Evolutionary conservation across 1,140 invertebrate genomes (phyloP).

Genomic region (Rhynchophorus ferrugineus): DNA sequence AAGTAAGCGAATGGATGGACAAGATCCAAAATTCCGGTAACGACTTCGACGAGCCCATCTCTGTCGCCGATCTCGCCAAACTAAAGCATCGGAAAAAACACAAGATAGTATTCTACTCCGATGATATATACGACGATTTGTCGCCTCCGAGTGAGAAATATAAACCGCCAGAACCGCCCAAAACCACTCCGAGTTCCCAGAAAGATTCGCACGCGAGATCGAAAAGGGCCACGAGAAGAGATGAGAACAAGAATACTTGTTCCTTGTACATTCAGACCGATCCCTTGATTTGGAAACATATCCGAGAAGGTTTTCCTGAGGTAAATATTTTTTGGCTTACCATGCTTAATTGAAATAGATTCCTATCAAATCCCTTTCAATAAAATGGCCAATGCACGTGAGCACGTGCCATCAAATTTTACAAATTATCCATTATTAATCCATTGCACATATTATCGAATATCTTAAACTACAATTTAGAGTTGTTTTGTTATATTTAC

Average conservation of each 20-base stretch:
- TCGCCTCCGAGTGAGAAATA: no score
- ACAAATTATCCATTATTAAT: no score
- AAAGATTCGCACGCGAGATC: constrained; percentile 53
- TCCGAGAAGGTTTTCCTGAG: constrained; percentile 62
- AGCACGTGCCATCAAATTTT: no score
- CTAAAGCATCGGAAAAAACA: constrained; percentile 9
- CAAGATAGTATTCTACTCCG: no score
- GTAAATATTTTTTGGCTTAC: constrained; percentile 42
- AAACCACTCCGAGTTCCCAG: constrained; percentile 40
- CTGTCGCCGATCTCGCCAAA: constrained; percentile 17
- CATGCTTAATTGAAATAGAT: neutral
- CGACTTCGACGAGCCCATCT: no score
- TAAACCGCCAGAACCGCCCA: constrained; percentile 24
- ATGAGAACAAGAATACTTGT: constrained; percentile 76
- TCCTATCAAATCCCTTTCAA: constrained; percentile 1
- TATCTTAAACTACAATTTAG: no score
- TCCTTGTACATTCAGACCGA: constrained; percentile 96
- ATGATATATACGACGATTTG: no score
- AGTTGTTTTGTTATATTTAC: no score
- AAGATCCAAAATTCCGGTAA: constrained; percentile 79
- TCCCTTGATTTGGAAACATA: constrained; percentile 93
- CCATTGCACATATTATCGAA: no score
- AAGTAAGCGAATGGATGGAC: constrained; percentile 87
- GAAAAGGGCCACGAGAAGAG: constrained; percentile 37
- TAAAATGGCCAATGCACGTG: constrained; percentile 1